These are phyloP conservation scores for Octodon degus DNA, from an alignment of 2,113 vertebrate species.

Conservation along the genomic window DNA sequence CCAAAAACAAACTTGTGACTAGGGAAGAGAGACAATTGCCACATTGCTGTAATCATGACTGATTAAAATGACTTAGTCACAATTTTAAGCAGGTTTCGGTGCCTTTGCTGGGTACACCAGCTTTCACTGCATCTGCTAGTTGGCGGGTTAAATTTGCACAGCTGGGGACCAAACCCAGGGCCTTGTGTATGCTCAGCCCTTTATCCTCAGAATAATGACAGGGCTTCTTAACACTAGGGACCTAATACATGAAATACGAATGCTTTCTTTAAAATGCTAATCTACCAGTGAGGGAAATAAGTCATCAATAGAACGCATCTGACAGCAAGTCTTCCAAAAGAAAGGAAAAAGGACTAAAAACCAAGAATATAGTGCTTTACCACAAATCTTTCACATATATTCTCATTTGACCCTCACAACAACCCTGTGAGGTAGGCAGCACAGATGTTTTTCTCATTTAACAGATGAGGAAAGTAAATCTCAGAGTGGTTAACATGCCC, in stretches of 20 bases:
- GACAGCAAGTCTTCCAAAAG: constrained; percentile 48
- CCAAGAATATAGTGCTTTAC: constrained; percentile 75
- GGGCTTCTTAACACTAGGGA: constrained; percentile 22
- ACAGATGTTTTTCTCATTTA: no score
- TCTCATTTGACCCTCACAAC: constrained; percentile 81
- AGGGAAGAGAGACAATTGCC: constrained; percentile 18
- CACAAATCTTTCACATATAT: constrained; percentile 76
- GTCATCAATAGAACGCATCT: constrained; percentile 39
- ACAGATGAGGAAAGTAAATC: no score
- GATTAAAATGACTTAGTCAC: constrained; percentile 61
- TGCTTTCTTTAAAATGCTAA: constrained; percentile 19
- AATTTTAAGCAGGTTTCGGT: constrained; percentile 39
- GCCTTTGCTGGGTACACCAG: constrained; percentile 59
- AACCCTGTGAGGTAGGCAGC: constrained; percentile 83
- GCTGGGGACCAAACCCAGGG: neutral
- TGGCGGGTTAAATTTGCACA: neutral
- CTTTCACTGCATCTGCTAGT: constrained; percentile 6
- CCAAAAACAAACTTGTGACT: constrained; percentile 63
- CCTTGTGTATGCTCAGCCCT: neutral
- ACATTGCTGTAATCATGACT: constrained; percentile 43
- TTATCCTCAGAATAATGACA: neutral
- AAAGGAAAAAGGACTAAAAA: constrained; percentile 72
- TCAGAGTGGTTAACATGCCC: no score
- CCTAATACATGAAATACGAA: constrained; percentile 15
- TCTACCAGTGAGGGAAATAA: constrained; percentile 56